A percentile compares a stretch with the other conserved stretches of the same genome.
Evolutionary conservation across 2,888 invertebrate genomes (phyloP).

Genomic region (Cheilosia soror): DNA sequence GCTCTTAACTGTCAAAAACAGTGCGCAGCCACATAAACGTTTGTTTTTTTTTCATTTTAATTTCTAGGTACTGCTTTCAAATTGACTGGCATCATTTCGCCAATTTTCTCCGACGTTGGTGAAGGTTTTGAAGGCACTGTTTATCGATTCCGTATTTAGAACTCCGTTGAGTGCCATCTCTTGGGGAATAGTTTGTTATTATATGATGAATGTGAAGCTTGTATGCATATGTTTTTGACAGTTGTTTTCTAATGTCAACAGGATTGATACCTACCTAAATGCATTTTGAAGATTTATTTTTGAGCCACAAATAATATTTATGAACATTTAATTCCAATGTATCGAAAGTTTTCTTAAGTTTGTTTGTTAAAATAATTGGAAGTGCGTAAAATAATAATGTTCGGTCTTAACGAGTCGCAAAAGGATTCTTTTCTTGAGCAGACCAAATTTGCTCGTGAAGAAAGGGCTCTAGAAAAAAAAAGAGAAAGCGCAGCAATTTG

Average conservation of each 20-base stretch:
- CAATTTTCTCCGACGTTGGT: too few relatives aligned
- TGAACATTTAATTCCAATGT: neutral
- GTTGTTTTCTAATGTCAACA: constrained; percentile 18
- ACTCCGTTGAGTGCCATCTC: neutral
- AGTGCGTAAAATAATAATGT: constrained; percentile 84
- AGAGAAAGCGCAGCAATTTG: constrained; percentile 89
- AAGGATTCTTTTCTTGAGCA: constrained; percentile 92
- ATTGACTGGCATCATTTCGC: too few relatives aligned
- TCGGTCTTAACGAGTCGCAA: constrained; percentile 86
- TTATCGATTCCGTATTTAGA: neutral
- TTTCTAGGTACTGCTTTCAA: too few relatives aligned
- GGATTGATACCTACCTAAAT: neutral
- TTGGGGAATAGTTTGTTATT: neutral
- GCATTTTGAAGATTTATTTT: neutral
- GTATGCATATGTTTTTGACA: constrained; percentile 50
- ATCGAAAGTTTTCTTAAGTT: neutral
- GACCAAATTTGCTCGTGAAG: constrained; percentile 95
- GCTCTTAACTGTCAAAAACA: too few relatives aligned
- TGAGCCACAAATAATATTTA: neutral
- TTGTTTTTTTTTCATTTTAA: too few relatives aligned
- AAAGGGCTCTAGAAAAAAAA: constrained; percentile 93
- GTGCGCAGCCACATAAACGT: too few relatives aligned
- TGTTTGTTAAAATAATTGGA: neutral
- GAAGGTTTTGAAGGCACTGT: neutral
- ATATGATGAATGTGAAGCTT: too few relatives aligned